These are phyloP conservation scores for Ochropacha duplaris DNA, from an alignment of 2,888 invertebrate genomes.

Conservation along the genomic window DNA sequence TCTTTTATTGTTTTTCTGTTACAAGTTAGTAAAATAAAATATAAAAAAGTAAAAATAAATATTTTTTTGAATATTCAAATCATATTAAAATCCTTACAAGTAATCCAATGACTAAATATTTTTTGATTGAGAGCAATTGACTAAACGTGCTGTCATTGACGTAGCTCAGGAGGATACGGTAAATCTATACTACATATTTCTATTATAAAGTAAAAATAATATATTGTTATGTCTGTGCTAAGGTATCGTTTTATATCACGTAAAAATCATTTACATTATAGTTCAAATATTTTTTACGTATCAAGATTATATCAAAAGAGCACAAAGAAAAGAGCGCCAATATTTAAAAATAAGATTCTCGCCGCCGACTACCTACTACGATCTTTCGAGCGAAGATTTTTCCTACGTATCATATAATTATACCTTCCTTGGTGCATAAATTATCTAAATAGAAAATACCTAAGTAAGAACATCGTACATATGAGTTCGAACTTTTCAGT, in stretches of 20 bases:
- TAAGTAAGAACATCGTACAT: no score
- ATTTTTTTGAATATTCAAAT: not conserved
- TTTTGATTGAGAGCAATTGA: not conserved
- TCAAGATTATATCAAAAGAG: not conserved
- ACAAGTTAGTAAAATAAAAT: not conserved
- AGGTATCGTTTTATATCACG: no score
- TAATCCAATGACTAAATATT: not conserved
- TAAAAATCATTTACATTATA: not conserved
- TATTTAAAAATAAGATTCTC: not conserved
- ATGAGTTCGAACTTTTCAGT: no score
- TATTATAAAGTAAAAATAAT: no score
- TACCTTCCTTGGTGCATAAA: no score
- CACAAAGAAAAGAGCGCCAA: not conserved
- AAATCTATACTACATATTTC: not conserved
- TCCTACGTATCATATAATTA: no score
- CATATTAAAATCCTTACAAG: not conserved
- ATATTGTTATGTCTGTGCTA: no score
- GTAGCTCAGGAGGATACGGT: not conserved
- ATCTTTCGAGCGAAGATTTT: no score
- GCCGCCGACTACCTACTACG: no score
- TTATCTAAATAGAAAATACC: no score
- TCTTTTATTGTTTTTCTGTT: not conserved
- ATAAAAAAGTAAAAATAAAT: no score
- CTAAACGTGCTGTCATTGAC: slow-evolving; percentile 2
- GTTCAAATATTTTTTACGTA: not conserved